A percentile compares a stretch with the other conserved stretches of the same genome.
Conservation (phyloP, 2,113 vertebrate genomes). For the Thymallus thymallus region DNA sequence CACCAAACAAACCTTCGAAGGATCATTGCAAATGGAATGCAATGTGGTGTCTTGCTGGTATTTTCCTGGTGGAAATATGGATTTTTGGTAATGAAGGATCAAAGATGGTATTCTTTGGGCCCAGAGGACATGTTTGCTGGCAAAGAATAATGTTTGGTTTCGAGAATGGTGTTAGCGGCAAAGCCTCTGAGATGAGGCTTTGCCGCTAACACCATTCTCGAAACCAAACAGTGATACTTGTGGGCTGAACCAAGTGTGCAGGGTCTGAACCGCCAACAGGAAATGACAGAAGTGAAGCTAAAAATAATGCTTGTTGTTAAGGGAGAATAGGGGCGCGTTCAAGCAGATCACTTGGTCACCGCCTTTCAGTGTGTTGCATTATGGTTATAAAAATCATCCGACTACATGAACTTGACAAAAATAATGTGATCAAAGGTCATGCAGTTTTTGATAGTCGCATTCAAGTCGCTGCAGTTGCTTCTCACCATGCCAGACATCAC, state of each 20-base stretch:
- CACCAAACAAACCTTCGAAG: neutral
- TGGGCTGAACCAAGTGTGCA: slow-evolving; percentile 31
- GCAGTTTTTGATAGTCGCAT: too few species aligned
- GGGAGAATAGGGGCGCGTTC: slow-evolving; percentile 52
- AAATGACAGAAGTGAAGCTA: slow-evolving; percentile 74
- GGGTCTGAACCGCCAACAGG: slow-evolving; percentile 57
- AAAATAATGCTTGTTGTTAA: slow-evolving; percentile 75
- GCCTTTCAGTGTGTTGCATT: too few species aligned
- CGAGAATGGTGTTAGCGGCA: slow-evolving; percentile 22
- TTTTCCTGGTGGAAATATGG: neutral
- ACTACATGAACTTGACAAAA: too few species aligned
- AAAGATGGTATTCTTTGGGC: too few species aligned
- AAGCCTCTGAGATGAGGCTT: slow-evolving; percentile 25
- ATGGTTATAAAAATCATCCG: too few species aligned
- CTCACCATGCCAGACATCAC: too few species aligned
- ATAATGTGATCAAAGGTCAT: too few species aligned
- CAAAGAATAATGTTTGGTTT: neutral
- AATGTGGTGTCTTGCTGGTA: neutral
- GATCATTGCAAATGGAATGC: neutral
- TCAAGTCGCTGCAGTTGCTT: too few species aligned
- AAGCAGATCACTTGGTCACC: too few species aligned
- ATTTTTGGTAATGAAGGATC: neutral
- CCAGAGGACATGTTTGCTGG: neutral
- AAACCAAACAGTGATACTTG: too few species aligned
- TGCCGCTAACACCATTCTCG: too few species aligned